Evolutionary conservation across 2,888 invertebrate genomes (phyloP).

Genomic region (Tanypteryx hageni): DNA sequence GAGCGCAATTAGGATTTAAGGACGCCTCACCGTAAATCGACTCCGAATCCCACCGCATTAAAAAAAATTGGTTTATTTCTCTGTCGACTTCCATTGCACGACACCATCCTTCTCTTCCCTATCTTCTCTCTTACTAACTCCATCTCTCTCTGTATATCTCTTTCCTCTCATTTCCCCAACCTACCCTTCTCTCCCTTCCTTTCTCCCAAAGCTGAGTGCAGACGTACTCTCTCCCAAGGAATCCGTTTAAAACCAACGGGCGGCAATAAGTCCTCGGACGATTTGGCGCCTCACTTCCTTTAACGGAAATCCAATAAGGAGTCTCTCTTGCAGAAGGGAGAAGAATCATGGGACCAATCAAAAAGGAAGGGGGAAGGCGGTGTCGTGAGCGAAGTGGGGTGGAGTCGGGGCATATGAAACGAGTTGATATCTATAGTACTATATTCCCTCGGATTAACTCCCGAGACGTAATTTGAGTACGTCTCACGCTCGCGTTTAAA

Average conservation of each 20-base stretch:
- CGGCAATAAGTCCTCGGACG: conserved; percentile 8
- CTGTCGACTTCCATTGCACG: no score
- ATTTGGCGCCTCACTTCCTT: conserved; percentile 16
- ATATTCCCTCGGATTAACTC: conserved; percentile 7
- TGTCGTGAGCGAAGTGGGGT: background rate
- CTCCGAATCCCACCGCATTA: no score
- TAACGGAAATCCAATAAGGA: background rate
- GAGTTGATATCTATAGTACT: no score
- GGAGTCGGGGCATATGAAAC: background rate
- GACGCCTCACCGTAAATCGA: no score
- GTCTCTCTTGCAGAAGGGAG: background rate
- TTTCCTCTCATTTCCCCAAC: background rate
- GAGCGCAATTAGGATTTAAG: no score
- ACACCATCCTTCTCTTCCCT: background rate
- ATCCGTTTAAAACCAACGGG: conserved; percentile 9
- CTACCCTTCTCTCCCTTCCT: background rate
- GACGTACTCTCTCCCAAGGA: background rate
- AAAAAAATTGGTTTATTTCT: no score
- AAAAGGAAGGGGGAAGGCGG: background rate
- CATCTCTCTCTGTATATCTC: background rate
- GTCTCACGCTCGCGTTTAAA: background rate
- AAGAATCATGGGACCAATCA: background rate
- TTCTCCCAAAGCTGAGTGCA: background rate
- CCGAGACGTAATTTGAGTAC: background rate
- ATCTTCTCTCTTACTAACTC: background rate